Conservation (phyloP, 2,888 invertebrate genomes). For the Trypoxylon attenuatum region DNA sequence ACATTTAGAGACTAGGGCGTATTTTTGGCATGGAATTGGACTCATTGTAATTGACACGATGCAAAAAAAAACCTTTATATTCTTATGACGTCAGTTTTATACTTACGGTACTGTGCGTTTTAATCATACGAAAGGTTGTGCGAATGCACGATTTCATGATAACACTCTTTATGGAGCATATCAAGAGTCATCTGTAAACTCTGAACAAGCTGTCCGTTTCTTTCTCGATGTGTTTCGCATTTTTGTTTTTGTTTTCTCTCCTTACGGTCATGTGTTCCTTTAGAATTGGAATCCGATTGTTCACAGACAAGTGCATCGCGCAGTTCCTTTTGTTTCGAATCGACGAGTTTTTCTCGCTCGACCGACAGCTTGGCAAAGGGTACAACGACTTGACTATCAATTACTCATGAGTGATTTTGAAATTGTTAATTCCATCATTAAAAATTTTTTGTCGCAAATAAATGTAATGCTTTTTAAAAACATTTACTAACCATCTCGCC, state of each 20-base stretch:
- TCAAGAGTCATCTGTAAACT: slow-evolving; percentile 65
- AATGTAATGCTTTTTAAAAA: slow-evolving; percentile 70
- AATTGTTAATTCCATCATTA: slow-evolving; percentile 63
- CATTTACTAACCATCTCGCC: slow-evolving; percentile 68
- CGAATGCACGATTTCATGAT: neutral
- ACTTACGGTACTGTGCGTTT: slow-evolving; percentile 21
- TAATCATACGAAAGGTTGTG: slow-evolving; percentile 14
- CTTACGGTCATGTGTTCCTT: neutral
- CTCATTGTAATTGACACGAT: slow-evolving; percentile 27
- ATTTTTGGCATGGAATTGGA: slow-evolving; percentile 62
- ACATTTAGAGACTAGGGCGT: slow-evolving; percentile 46
- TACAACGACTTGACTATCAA: slow-evolving; percentile 52
- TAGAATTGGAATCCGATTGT: neutral
- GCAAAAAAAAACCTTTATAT: slow-evolving; percentile 24
- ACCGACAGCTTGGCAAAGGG: slow-evolving; percentile 67
- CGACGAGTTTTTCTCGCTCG: neutral
- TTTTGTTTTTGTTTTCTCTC: slow-evolving; percentile 15
- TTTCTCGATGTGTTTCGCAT: slow-evolving; percentile 14
- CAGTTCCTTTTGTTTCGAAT: neutral
- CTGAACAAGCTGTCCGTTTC: slow-evolving; percentile 63
- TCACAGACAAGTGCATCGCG: neutral
- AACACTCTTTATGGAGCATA: slow-evolving; percentile 12
- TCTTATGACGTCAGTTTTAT: slow-evolving; percentile 37
- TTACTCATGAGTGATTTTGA: slow-evolving; percentile 56
- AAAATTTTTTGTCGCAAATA: slow-evolving; percentile 66